A percentile compares a stretch with the other conserved stretches of the same genome.
Evolutionary conservation across 2,888 invertebrate species (phyloP).

Genomic region (Spodoptera littoralis): DNA sequence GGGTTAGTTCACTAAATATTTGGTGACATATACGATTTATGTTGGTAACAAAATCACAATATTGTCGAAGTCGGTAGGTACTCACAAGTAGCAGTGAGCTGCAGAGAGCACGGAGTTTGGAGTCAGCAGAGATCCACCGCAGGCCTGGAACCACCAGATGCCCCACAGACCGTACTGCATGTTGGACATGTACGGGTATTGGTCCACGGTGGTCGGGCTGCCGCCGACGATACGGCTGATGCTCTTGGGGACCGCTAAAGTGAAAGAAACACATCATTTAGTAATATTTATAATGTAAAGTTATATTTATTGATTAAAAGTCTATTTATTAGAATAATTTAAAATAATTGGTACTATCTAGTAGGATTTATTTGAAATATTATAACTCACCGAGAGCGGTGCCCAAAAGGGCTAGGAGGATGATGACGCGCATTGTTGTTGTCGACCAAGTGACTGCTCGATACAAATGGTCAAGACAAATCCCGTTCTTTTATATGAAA

Average conservation of each 20-base stretch:
- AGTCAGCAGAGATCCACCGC: conserved; percentile 73
- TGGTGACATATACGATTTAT: too few species aligned
- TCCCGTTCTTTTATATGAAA: conserved; percentile 30
- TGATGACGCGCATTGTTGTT: conserved; percentile 58
- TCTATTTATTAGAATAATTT: too few species aligned
- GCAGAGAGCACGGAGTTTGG: conserved; percentile 66
- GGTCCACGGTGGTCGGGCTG: conserved; percentile 59
- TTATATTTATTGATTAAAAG: background rate
- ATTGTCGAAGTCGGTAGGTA: conserved; percentile 12
- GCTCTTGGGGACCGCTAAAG: conserved; percentile 65
- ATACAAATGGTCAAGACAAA: conserved; percentile 3
- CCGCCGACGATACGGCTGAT: conserved; percentile 73
- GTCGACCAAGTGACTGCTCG: conserved; percentile 4
- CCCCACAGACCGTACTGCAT: conserved; percentile 65
- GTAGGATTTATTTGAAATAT: background rate
- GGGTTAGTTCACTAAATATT: too few species aligned
- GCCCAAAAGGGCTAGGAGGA: conserved; percentile 60
- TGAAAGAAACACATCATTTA: background rate
- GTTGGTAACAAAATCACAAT: background rate
- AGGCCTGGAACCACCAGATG: conserved; percentile 64
- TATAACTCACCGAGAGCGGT: conserved; percentile 68
- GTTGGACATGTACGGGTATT: conserved; percentile 74
- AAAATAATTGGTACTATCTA: too few species aligned
- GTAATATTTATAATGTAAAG: background rate
- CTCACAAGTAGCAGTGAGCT: conserved; percentile 74